Conservation (phyloP, 2,888 invertebrate genomes). For the Synergus japonicus region DNA sequence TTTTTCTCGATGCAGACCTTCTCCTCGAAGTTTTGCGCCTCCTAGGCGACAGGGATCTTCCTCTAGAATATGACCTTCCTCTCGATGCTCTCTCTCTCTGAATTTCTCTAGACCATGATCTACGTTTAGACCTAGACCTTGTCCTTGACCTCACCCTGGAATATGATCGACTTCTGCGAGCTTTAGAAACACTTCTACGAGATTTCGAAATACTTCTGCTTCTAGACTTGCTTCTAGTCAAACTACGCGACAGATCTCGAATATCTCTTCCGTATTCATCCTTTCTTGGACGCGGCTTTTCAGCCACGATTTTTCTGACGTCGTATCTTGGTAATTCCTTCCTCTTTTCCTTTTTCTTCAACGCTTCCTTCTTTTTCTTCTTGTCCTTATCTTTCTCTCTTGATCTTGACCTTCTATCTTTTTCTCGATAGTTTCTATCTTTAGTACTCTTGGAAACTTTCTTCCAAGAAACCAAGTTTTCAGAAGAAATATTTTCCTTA, state of each 20-base stretch:
- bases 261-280: slow-evolving; percentile 90
- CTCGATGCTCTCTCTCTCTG: slow-evolving; percentile 64
- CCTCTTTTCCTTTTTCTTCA: slow-evolving; percentile 81
- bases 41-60: slow-evolving; percentile 66
- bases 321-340: slow-evolving; percentile 91
- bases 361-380: slow-evolving; percentile 70
- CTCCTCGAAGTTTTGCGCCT: slow-evolving; percentile 65
- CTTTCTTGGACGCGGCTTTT: slow-evolving; percentile 83
- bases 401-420: slow-evolving; percentile 74
- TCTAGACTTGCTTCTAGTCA: slow-evolving; percentile 66
- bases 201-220: slow-evolving; percentile 70
- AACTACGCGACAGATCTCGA: slow-evolving; percentile 65
- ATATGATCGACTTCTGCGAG: slow-evolving; percentile 67
- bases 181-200: slow-evolving; percentile 54
- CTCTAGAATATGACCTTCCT: slow-evolving; percentile 63
- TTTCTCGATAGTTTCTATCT: slow-evolving; percentile 88
- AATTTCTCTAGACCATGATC: slow-evolving; percentile 70
- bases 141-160: slow-evolving; percentile 66
- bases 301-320: slow-evolving; percentile 87
- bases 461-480: slow-evolving; percentile 83
- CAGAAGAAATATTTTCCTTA: slow-evolving; percentile 78
- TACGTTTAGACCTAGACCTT: slow-evolving; percentile 68
- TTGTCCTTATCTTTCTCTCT: slow-evolving; percentile 74
- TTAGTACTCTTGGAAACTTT: slow-evolving; percentile 87
- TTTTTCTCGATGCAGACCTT: slow-evolving; percentile 58